Base-by-base conservation (phyloP, 2,888 invertebrate genomes). In the Dynastes maya region DNA sequence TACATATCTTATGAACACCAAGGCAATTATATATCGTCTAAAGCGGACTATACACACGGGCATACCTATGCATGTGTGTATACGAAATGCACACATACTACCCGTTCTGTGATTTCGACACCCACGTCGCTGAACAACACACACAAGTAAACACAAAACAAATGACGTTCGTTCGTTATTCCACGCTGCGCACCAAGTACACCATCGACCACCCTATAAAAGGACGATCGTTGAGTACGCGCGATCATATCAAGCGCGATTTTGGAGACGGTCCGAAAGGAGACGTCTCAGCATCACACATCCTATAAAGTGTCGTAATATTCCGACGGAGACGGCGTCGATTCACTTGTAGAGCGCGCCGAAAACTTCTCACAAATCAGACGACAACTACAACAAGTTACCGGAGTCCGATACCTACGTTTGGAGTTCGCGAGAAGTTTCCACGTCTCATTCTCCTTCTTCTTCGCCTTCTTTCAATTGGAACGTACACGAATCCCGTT, bases 181-280 rank as follows among this genome's bases (percentile, higher is more conserved):
- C 68, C 55, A 75, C 79, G 70, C 75, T 79, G 79, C 79, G 79
- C 79, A 79, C 63, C 76, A 79, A 71, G 79, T 79, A 65, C 65
- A 75, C 16, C 22, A 5, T 22, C 76, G 58, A 79, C 61, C 68
- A 79, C 70, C 79, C 75, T 79, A 79, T 79, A 79, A 79, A 79
- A 79, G 79, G 68, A 37, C 68, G 61, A 55, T 51, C 55, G 79
- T 79, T 45, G 51, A 13, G 75, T 61, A 32, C 79, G 51, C 68
- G 45, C 70, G 58, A 76, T 58, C 79, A 79, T 68, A 79, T 79
- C 68, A 76, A 58, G 58, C 78, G 78, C 78, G 78, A 53, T 61
- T 58, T 53, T 53, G 22, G 63, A 78, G 45, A 72, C 79, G 51
- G 61, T 63, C 61, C 51, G 53, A 55, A 75, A 64, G 53, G 63